phyloP scores from a whole-genome alignment of 2,888 invertebrate genomes.

The Allygus modestus region DNA sequence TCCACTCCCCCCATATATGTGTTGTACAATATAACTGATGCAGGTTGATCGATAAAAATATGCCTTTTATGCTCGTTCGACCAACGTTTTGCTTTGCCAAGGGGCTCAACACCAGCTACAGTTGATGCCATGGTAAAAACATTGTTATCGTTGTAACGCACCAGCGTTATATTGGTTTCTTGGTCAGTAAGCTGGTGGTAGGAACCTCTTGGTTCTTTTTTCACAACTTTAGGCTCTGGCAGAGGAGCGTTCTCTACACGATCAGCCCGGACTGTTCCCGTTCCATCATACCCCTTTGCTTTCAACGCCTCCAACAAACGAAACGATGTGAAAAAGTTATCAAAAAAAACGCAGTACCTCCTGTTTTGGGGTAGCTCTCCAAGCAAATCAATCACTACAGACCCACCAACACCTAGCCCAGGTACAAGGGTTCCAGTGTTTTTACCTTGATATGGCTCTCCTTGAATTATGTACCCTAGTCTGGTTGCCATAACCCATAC shows the following conservation, averaged over 20 bases:
- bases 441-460: constrained; percentile 66
- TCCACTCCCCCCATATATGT: constrained; percentile 15
- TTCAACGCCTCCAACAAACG: constrained; percentile 35
- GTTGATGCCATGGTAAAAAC: constrained; percentile 54
- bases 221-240: constrained; percentile 34
- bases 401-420: constrained; percentile 51
- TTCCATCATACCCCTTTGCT: constrained; percentile 45
- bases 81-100: constrained; percentile 50
- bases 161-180: constrained; percentile 48
- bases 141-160: constrained; percentile 46
- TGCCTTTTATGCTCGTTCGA: constrained; percentile 25
- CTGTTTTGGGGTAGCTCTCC: constrained; percentile 48
- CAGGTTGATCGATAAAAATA: neutral
- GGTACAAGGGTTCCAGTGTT: constrained; percentile 34
- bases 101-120: constrained; percentile 47
- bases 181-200: constrained; percentile 51
- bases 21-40: neutral
- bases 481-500: constrained; percentile 65
- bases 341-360: constrained; percentile 51
- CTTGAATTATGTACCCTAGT: constrained; percentile 65
- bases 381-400: constrained; percentile 42
- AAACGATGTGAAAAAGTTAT: constrained; percentile 52
- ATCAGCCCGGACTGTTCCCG: constrained; percentile 42
- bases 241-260: constrained; percentile 42
- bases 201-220: constrained; percentile 46